Evolutionary conservation across 2,797 vertebrate species (phyloP).

Genomic region (Acanthiza pusilla): DNA sequence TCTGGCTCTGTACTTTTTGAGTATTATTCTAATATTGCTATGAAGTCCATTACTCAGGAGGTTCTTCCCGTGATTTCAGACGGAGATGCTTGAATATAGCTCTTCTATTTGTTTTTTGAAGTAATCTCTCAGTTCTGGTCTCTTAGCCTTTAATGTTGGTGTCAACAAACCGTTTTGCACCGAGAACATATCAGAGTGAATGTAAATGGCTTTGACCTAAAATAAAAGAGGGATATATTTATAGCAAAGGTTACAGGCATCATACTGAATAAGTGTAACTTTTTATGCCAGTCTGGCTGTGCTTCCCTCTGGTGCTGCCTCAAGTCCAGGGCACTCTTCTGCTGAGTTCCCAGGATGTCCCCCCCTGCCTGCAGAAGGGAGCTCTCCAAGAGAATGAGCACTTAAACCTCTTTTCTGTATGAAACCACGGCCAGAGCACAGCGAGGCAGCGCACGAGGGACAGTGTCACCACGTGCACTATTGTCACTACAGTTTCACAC

Average conservation of each 20-base stretch:
- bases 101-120: slow-evolving; percentile 91
- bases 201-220: slow-evolving; percentile 94
- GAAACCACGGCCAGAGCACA: not conserved
- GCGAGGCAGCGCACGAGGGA: not conserved
- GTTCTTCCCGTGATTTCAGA: slow-evolving; percentile 75
- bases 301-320: not conserved
- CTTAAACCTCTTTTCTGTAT: not conserved
- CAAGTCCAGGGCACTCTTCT: not conserved
- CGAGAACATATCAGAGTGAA: slow-evolving; percentile 94
- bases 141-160: slow-evolving; percentile 93
- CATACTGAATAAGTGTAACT: not conserved
- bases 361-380: not conserved
- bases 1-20: slow-evolving; percentile 59
- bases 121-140: slow-evolving; percentile 92
- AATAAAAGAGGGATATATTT: slow-evolving; percentile 39
- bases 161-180: slow-evolving; percentile 93
- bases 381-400: not conserved
- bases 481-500: not conserved
- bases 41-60: slow-evolving; percentile 53
- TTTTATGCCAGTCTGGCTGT: not conserved
- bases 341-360: not conserved
- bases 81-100: slow-evolving; percentile 89
- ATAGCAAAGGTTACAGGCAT: not conserved
- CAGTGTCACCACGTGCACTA: not conserved
- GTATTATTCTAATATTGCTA: slow-evolving; percentile 73